These are phyloP conservation scores for Theristicus caerulescens DNA, from an alignment of 2,113 vertebrate species.

Conservation along the genomic window DNA sequence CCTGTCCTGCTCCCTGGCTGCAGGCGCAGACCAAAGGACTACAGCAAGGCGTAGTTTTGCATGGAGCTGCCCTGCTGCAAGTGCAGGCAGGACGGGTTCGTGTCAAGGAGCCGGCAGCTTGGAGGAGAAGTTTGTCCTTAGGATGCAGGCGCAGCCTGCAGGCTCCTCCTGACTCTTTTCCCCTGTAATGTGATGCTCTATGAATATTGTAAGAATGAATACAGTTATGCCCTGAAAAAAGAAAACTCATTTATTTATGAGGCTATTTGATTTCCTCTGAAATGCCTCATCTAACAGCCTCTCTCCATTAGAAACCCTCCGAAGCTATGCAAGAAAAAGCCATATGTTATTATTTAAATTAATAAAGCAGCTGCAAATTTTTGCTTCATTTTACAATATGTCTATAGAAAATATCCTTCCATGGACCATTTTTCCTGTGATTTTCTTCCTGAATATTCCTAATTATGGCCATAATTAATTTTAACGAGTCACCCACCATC, in stretches of 20 bases:
- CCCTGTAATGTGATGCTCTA: not conserved
- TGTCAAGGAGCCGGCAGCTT: not conserved
- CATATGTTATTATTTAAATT: slow-evolving; percentile 54
- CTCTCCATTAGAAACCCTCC: slow-evolving; percentile 11
- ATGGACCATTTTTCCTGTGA: slow-evolving; percentile 49
- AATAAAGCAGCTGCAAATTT: slow-evolving; percentile 56
- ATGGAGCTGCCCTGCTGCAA: not conserved
- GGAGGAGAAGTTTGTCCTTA: not conserved
- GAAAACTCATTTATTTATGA: slow-evolving; percentile 53
- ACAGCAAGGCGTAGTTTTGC: not conserved
- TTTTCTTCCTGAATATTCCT: slow-evolving; percentile 64
- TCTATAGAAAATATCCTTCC: slow-evolving; percentile 15
- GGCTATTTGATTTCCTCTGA: slow-evolving; percentile 37
- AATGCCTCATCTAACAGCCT: slow-evolving; percentile 51
- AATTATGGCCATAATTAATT: slow-evolving; percentile 70
- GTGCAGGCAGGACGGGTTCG: not conserved
- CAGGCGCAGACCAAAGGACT: not conserved
- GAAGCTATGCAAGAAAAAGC: slow-evolving; percentile 24
- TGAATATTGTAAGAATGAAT: slow-evolving; percentile 7
- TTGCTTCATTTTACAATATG: slow-evolving; percentile 45
- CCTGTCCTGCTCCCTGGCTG: not conserved
- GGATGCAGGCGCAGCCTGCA: not conserved
- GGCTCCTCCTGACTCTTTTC: not conserved
- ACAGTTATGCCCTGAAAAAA: slow-evolving; percentile 1
- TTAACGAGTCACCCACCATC: slow-evolving; percentile 60